Evolutionary conservation across 1,140 invertebrate species (phyloP), one percentile per base, ranked within the genome.

Genomic region (Heliconius eleuchia): DNA sequence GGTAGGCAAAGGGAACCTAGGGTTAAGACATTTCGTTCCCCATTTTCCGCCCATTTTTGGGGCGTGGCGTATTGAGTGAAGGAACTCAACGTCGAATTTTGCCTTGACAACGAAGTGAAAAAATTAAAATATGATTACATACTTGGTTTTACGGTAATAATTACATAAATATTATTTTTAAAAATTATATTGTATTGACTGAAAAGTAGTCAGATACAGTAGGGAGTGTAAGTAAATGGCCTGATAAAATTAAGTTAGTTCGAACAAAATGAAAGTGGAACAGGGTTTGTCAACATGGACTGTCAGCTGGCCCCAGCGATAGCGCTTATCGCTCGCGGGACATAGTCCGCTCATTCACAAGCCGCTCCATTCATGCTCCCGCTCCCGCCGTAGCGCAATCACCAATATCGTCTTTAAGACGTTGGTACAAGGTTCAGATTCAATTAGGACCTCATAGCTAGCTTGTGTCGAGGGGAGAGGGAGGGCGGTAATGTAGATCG

Each of bases 271-370:
- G 91, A 94, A 94, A 94, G 91, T 94, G 83, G 92, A 91, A 89
- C 92, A 93, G 92, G 90, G 92, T 92, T 94, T 94, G 92, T 93
- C 90, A 93, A 91, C 89, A 91, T 86, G 88, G 88, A 86, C 85
- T 87, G 89, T 92, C 91, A 92, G 91, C 92, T 92, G 92, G 91
- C 92, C 92, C 87, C 89, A 82, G 85, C 89, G 92, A 94, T 94
- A 94, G 88, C 87, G 89, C 91, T 94, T 93, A 94, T 93, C 93
- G 88, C 76, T 84, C 80, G 86, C 88, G 91, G 92, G 93, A 94
- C 92, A 93, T 91, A 93, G 93, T 93, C 92, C 93, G 87, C 88
- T 92, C 93, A 94, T 94, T 94, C 93, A 94, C 88, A 91, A 93
- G 88, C 87, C 87, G 85, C 85, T 88, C 88, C 92, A 94, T 94